Base-by-base conservation (phyloP, 2,888 invertebrate species). In the Caenorhabditis sp. region DNA sequence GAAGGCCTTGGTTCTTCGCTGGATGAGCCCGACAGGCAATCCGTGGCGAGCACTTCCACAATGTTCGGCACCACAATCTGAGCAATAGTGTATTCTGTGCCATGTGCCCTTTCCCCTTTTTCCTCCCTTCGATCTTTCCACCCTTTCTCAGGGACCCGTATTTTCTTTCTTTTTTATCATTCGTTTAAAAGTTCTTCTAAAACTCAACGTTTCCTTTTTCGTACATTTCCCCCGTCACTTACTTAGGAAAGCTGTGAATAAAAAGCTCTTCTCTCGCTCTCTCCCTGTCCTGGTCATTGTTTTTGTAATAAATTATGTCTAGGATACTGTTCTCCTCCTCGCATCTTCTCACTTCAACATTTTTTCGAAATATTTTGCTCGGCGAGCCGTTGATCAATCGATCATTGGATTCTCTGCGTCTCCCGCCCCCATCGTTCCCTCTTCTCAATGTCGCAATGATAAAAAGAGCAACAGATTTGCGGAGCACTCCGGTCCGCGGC, bases 291-390 rank as follows among this genome's bases (percentile, higher is more conserved):
- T 41, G n/a, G 55, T 37, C 48, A 32, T 41, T 53, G 26, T 53
- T 63, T 53, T 52, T 53, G 63, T 63, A 63, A 63, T 63, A 63
- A 63, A 63, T 45, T 53, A 37, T 63, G 59, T 63, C 37, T 37
- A 45, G 63, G 53, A 43, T 63, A 39, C 27, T 41, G 39, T 55
- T 5, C 6, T 20, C 15, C 17, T 26, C 20, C n/a, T n/a, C 11
- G 27, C 22, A 9, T n/a, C 24, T 20, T 45, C 30, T 39, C 30
- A n/a, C 27, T 27, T 13, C 20, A 4, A 39, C 26, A 15, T 26
- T 9, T 41, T 53, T 20, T 11, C 35, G 24, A n/a, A 27, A 30
- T 27, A 27, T 58, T 7, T 17, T 39, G 17, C 43, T 63, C 63
- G 39, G 26, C 48, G 45, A 41, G 17, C 41, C 32, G 26, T 26